These are phyloP conservation scores for Metridium senile DNA, from an alignment of 92 coral and sea anemone species.

Conservation along the genomic window DNA sequence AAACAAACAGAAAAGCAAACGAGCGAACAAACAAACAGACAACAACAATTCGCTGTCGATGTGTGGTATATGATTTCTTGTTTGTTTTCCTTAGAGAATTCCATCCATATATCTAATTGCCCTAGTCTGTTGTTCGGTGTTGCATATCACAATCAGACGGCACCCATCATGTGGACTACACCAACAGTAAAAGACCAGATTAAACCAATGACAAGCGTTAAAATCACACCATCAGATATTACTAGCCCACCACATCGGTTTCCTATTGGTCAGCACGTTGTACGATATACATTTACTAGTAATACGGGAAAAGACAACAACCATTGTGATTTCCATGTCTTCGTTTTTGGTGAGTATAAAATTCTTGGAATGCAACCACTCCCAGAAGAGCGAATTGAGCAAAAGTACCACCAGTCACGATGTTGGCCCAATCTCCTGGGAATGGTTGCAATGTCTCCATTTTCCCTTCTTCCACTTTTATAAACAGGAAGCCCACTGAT, in stretches of 20 bases:
- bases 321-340: neutral
- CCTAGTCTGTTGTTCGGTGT: neutral
- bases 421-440: no score
- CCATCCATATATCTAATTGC: neutral
- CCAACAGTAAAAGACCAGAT: neutral
- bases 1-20: no score
- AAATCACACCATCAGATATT: neutral
- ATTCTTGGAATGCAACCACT: neutral
- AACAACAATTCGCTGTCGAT: no score
- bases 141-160: neutral
- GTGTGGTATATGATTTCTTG: neutral
- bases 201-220: neutral
- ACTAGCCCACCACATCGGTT: neutral
- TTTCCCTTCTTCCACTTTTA: no score
- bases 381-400: no score
- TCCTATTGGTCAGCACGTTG: conserved; percentile 5
- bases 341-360: neutral
- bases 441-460: no score
- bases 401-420: no score
- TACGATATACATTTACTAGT: neutral
- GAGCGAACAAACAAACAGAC: no score
- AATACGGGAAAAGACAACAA: neutral
- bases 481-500: no score
- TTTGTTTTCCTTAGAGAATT: neutral
- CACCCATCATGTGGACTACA: conserved; percentile 4